A percentile compares a stretch with the other conserved stretches of the same genome.
These are phyloP conservation scores for Ceratina japonica DNA, from an alignment of 1,140 invertebrate genomes.

Conservation along the genomic window DNA sequence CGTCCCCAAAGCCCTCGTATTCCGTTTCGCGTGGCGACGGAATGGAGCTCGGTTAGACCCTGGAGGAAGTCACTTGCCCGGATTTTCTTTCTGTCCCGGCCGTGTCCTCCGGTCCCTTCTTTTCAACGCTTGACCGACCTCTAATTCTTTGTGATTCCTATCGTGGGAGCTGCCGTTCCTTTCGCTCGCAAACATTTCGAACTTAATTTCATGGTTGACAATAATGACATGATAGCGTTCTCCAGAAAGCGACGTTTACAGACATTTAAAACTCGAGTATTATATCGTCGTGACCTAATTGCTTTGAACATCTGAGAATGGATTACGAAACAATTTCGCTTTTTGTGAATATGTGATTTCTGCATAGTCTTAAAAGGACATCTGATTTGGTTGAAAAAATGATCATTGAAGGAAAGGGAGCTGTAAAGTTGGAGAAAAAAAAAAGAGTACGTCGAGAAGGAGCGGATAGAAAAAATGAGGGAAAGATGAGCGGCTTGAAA, in stretches of 20 bases:
- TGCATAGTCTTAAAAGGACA: constrained; percentile 3
- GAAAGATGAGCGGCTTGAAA: constrained; percentile 34
- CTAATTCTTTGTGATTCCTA: constrained; percentile 30
- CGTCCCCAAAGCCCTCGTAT: constrained; percentile 42
- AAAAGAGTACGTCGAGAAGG: background rate
- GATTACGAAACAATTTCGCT: background rate
- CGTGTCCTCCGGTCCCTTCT: background rate
- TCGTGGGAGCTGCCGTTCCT: background rate
- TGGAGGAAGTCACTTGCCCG: constrained; percentile 51
- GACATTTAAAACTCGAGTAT: background rate
- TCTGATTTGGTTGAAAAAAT: background rate
- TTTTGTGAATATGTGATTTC: constrained; percentile 30
- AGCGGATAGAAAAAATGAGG: constrained; percentile 1
- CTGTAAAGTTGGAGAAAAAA: background rate
- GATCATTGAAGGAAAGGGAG: constrained; percentile 15
- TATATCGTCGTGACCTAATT: background rate
- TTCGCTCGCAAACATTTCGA: background rate
- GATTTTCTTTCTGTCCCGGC: constrained; percentile 48
- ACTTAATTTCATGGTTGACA: background rate
- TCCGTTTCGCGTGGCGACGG: constrained; percentile 30
- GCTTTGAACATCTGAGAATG: background rate
- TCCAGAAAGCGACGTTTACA: background rate
- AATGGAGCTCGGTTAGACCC: constrained; percentile 21
- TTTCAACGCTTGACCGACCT: background rate
- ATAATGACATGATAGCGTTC: background rate